Evolutionary conservation across 2,113 vertebrate species (phyloP).

Genomic region (Microtus ochrogaster): DNA sequence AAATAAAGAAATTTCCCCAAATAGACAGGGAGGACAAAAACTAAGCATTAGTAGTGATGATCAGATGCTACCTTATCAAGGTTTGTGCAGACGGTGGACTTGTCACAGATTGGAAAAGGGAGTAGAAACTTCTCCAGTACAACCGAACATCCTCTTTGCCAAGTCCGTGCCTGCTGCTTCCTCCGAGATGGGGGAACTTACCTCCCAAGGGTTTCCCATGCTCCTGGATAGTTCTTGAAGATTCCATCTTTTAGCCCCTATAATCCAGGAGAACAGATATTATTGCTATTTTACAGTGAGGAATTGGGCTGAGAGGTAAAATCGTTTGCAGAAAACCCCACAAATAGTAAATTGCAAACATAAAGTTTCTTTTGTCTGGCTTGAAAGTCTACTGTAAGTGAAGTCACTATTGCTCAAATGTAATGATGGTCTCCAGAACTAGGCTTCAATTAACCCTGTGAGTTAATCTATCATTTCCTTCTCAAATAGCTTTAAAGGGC

Average conservation of each 20-base stretch:
- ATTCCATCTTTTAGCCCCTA: neutral
- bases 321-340: neutral
- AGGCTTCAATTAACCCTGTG: neutral
- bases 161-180: neutral
- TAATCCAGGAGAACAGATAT: neutral
- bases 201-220: rapidly evolving
- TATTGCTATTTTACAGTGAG: neutral
- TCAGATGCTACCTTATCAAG: neutral
- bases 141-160: neutral
- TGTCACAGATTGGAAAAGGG: neutral
- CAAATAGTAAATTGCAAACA: neutral
- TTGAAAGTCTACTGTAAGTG: neutral
- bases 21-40: neutral
- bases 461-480: neutral
- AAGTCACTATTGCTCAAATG: neutral
- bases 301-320: neutral
- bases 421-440: neutral
- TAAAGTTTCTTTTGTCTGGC: neutral
- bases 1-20: neutral
- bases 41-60: neutral
- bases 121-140: neutral
- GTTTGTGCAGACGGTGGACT: rapidly evolving
- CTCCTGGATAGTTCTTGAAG: rapidly evolving
- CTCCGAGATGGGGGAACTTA: rapidly evolving
- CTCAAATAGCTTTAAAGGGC: rapidly evolving